A percentile compares a stretch with the other conserved stretches of the same genome.
These are phyloP conservation scores for Galaxea fascicularis DNA, from an alignment of 92 coral and sea anemone species.

Conservation along the genomic window DNA sequence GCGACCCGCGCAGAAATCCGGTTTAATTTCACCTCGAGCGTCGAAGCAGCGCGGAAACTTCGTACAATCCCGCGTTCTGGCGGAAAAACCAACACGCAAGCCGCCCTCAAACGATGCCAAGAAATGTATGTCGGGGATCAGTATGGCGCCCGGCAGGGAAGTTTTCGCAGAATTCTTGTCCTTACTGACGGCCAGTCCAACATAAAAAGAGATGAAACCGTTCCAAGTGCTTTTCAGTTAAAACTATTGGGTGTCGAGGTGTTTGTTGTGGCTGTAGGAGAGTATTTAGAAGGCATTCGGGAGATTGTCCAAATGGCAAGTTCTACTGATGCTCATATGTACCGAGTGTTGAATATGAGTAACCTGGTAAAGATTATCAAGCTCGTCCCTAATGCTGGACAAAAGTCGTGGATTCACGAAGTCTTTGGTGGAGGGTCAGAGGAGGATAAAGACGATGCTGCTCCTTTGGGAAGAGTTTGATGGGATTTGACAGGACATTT, in stretches of 20 bases:
- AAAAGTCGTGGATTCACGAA: conserved; percentile 44
- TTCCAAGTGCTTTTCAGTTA: conserved; percentile 70
- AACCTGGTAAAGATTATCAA: conserved; percentile 78
- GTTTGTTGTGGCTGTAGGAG: conserved; percentile 91
- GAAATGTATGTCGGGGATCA: conserved; percentile 45
- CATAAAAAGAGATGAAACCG: conserved; percentile 61
- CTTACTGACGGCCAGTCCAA: conserved; percentile 93
- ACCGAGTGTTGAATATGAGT: conserved; percentile 76
- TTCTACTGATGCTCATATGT: conserved; percentile 84
- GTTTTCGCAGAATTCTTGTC: conserved; percentile 73
- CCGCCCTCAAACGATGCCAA: conserved; percentile 73
- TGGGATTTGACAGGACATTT: neutral
- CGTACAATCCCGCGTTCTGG: conserved; percentile 72
- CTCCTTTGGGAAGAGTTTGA: conserved; percentile 28
- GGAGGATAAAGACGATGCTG: neutral
- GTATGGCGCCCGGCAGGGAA: conserved; percentile 70
- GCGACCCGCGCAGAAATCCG: conserved; percentile 72
- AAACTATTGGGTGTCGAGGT: conserved; percentile 75
- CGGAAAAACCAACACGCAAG: conserved; percentile 93
- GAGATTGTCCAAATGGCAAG: conserved; percentile 87
- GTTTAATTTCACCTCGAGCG: conserved; percentile 65
- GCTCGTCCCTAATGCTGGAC: conserved; percentile 66
- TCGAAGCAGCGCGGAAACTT: conserved; percentile 59
- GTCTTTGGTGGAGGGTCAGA: conserved; percentile 7
- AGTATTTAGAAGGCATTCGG: conserved; percentile 77